phyloP scores from a whole-genome alignment of 2,797 vertebrate species.

The Sarcophilus harrisii region DNA sequence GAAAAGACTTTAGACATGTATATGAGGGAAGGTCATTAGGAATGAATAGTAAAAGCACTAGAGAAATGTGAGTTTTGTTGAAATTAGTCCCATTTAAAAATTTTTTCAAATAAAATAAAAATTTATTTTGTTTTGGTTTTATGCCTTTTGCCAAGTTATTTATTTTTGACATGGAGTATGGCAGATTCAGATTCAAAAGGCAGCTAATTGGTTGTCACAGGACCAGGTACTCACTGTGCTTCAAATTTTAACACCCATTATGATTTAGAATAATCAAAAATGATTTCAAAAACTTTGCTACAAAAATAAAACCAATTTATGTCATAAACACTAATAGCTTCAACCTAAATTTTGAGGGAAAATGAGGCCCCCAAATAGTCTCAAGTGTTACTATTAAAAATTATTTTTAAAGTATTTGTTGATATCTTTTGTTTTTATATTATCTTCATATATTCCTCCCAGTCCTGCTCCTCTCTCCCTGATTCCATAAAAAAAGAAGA shows the following conservation, averaged over 20 bases:
- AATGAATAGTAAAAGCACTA: background rate
- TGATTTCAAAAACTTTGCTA: background rate
- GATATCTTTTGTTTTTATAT: background rate
- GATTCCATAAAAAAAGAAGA: background rate
- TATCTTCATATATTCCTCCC: background rate
- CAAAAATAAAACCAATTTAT: background rate
- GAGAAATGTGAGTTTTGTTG: background rate
- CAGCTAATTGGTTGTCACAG: background rate
- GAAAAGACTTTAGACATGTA: background rate
- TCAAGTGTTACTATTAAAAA: background rate
- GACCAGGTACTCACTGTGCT: background rate
- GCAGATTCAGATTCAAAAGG: background rate
- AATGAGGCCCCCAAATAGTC: background rate
- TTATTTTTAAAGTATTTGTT: background rate
- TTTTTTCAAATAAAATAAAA: background rate
- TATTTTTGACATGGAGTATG: background rate
- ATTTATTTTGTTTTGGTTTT: background rate
- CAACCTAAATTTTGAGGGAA: background rate
- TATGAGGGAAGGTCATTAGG: background rate
- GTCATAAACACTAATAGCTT: background rate
- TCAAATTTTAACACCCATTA: background rate
- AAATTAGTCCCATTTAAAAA: background rate
- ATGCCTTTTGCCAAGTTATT: background rate
- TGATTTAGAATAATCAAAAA: background rate
- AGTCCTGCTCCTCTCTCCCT: background rate